A percentile compares a stretch with the other conserved stretches of the same genome.
phyloP scores from a whole-genome alignment of 2,113 vertebrate genomes.

The Beaufortia kweichowensis region DNA sequence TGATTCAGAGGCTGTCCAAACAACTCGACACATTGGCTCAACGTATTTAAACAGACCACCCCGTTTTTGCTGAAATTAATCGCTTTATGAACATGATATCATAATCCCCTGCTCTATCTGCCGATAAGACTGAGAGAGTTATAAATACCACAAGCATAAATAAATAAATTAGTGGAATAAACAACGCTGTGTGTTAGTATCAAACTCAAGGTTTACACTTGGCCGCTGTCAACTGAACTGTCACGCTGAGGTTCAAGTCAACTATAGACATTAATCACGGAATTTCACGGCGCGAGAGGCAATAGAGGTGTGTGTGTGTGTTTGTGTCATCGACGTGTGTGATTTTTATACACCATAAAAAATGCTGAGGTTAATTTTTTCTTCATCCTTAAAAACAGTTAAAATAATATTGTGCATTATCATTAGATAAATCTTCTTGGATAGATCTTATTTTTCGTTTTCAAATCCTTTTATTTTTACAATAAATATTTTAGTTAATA shows the following conservation, averaged over 20 bases:
- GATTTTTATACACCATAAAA: not conserved
- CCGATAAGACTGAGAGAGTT: slow-evolving; percentile 51
- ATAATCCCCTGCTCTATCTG: slow-evolving; percentile 51
- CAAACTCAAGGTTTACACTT: slow-evolving; percentile 51
- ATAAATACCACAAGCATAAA: slow-evolving; percentile 51
- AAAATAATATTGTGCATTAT: not conserved
- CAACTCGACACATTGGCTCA: slow-evolving; percentile 39
- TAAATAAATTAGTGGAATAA: slow-evolving; percentile 51
- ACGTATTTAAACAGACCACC: slow-evolving; percentile 53
- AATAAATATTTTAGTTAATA: not conserved
- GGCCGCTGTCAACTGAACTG: slow-evolving; percentile 60
- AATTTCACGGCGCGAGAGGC: slow-evolving; percentile 56
- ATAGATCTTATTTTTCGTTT: not conserved
- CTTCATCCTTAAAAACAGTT: slow-evolving; percentile 9
- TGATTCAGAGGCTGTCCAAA: slow-evolving; percentile 43
- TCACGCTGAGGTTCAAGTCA: slow-evolving; percentile 63
- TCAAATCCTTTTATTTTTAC: not conserved
- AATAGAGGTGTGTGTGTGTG: slow-evolving; percentile 44
- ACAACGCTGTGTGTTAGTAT: slow-evolving; percentile 46
- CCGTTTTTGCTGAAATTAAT: slow-evolving; percentile 54
- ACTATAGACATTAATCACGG: slow-evolving; percentile 65
- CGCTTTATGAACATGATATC: slow-evolving; percentile 55
- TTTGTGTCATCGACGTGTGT: slow-evolving; percentile 10
- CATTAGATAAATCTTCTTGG: too few species aligned
- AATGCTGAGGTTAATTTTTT: not conserved